These are phyloP conservation scores for Theocolax elegans DNA, from an alignment of 1,140 invertebrate genomes.

Conservation along the genomic window DNA sequence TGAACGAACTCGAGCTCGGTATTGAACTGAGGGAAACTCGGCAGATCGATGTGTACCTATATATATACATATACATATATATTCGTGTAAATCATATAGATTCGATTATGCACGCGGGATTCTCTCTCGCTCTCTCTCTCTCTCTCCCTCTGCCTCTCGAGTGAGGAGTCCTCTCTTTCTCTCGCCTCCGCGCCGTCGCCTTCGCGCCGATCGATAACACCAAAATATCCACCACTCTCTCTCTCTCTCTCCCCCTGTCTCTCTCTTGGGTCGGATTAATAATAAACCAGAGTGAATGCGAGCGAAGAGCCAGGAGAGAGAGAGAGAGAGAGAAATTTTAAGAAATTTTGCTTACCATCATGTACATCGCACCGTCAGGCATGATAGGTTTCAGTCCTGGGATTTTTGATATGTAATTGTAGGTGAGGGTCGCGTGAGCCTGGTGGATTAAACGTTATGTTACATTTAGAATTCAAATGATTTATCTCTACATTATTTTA, in stretches of 20 bases:
- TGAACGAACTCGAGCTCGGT: conserved; percentile 91
- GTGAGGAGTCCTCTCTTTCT: neutral
- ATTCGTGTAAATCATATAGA: conserved; percentile 23
- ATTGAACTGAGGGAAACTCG: conserved; percentile 83
- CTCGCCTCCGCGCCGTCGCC: neutral
- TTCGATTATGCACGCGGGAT: conserved; percentile 6
- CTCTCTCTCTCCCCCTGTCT: too few species aligned
- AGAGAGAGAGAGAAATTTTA: neutral
- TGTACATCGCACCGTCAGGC: conserved; percentile 98
- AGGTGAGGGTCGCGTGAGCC: conserved; percentile 86
- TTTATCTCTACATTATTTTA: too few species aligned
- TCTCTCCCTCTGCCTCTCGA: neutral
- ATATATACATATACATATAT: too few species aligned
- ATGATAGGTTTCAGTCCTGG: conserved; percentile 91
- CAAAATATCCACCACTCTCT: neutral
- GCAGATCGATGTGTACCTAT: conserved; percentile 81
- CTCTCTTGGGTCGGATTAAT: too few species aligned
- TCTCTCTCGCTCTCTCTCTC: neutral
- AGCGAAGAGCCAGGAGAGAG: neutral
- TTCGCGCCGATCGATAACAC: conserved; percentile 13
- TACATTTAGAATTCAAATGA: too few species aligned
- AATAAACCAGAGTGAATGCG: too few species aligned
- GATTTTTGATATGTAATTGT: conserved; percentile 75
- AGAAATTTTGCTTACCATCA: conserved; percentile 93
- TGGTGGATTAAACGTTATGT: conserved; percentile 60